Percentiles rank a stretch among this genome's conserved stretches.
phyloP scores from a whole-genome alignment of 2,888 invertebrate genomes.

The Oxystoma pomonae region DNA sequence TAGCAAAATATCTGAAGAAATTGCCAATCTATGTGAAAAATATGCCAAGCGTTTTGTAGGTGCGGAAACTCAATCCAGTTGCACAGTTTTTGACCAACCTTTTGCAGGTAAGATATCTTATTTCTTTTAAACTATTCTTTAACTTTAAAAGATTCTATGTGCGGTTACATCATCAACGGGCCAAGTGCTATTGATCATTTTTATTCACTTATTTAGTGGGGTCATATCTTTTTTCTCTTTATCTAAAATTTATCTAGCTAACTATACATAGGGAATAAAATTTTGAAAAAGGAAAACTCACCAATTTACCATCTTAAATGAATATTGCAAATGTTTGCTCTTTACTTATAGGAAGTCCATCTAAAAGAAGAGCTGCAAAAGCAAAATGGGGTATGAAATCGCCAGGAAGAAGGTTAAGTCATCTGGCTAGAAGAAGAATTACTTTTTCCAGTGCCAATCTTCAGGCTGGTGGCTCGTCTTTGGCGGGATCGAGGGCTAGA shows the following conservation, averaged over 20 bases:
- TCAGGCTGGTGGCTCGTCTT: slow-evolving; percentile 48
- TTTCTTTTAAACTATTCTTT: too few relatives aligned
- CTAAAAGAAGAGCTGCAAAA: slow-evolving; percentile 54
- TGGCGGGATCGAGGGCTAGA: slow-evolving; percentile 44
- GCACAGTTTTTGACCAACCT: slow-evolving; percentile 56
- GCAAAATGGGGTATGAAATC: slow-evolving; percentile 54
- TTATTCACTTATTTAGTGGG: too few relatives aligned
- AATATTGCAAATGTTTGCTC: too few relatives aligned
- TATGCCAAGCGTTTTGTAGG: slow-evolving; percentile 70
- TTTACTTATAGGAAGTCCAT: slow-evolving; percentile 56
- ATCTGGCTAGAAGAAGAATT: slow-evolving; percentile 69
- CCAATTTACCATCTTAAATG: too few relatives aligned
- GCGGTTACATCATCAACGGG: too few relatives aligned
- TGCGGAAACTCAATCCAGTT: slow-evolving; percentile 67
- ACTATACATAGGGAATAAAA: too few relatives aligned
- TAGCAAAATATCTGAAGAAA: slow-evolving; percentile 64
- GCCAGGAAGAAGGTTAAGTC: slow-evolving; percentile 72
- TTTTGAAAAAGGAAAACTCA: too few relatives aligned
- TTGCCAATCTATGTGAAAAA: slow-evolving; percentile 62
- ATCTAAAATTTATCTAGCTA: too few relatives aligned
- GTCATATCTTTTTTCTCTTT: too few relatives aligned
- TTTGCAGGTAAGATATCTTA: slow-evolving; percentile 32
- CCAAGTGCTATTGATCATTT: too few relatives aligned
- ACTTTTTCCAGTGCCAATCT: slow-evolving; percentile 71
- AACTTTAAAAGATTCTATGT: too few relatives aligned